A percentile compares a stretch with the other conserved stretches of the same genome.
phyloP scores from a whole-genome alignment of 64 coral and sea anemone genomes.

The Orbicella faveolata region DNA sequence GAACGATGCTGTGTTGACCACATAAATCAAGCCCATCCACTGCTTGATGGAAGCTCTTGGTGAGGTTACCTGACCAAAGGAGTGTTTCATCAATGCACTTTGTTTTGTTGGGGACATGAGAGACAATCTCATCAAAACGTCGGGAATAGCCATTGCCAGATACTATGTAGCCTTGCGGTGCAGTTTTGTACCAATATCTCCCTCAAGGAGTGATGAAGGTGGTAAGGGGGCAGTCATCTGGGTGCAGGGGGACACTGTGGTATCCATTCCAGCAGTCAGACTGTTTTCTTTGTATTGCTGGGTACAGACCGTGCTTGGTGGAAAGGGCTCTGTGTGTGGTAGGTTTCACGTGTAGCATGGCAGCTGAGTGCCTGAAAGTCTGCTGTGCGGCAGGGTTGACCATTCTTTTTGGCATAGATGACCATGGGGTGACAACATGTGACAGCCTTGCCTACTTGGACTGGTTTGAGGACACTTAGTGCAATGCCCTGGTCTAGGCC shows the following conservation, averaged over 20 bases:
- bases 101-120: constrained; percentile 45
- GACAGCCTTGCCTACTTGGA: too few relatives aligned
- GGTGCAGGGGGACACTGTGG: constrained; percentile 43
- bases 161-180: constrained; percentile 54
- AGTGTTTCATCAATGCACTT: constrained; percentile 52
- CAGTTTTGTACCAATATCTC: constrained; percentile 27
- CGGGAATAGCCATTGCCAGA: constrained; percentile 48
- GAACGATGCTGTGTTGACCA: constrained; percentile 14
- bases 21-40: constrained; percentile 40
- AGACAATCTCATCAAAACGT: constrained; percentile 50
- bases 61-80: constrained; percentile 30
- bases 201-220: constrained; percentile 59
- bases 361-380: too few relatives aligned
- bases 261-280: constrained; percentile 67
- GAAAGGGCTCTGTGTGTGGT: neutral
- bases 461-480: too few relatives aligned
- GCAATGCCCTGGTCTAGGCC: too few relatives aligned
- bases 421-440: too few relatives aligned
- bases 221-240: constrained; percentile 41
- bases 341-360: constrained; percentile 13
- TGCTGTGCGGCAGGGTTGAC: too few relatives aligned
- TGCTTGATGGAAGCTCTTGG: constrained; percentile 28
- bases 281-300: constrained; percentile 35
- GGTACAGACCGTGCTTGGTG: constrained; percentile 15
- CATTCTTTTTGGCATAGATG: too few relatives aligned